These are phyloP conservation scores for Percopsis omiscomaycus DNA, from an alignment of 2,797 vertebrate species.

Conservation along the genomic window DNA sequence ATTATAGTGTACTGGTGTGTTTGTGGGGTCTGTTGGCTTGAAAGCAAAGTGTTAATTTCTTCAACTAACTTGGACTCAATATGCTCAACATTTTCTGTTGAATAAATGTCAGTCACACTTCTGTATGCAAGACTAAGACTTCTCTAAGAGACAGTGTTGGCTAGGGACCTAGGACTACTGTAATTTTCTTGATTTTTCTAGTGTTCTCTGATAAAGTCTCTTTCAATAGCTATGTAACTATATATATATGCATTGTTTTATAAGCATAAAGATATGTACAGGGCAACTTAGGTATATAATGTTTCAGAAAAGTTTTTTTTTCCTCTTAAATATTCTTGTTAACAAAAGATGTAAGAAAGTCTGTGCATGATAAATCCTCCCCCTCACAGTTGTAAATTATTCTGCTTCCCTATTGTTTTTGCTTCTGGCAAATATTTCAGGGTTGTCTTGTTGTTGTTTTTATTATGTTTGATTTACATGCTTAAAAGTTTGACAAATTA, in stretches of 20 bases:
- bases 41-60: constrained; percentile 2
- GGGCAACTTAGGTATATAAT: constrained; percentile 92
- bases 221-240: constrained; percentile 72
- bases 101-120: constrained; percentile 56
- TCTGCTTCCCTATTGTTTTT: constrained; percentile 81
- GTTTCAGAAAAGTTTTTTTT: constrained; percentile 78
- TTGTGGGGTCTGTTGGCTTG: too few relatives aligned
- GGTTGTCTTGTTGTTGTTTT: constrained; percentile 58
- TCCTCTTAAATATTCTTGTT: constrained; percentile 87
- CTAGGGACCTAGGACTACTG: constrained; percentile 87
- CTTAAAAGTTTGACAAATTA: constrained; percentile 37
- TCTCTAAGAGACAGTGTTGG: constrained; percentile 80
- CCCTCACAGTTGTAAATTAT: constrained; percentile 93
- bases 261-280: constrained; percentile 85
- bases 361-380: constrained; percentile 85
- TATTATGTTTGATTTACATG: constrained; percentile 61
- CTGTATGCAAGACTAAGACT: constrained; percentile 75
- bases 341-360: constrained; percentile 99
- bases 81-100: too few relatives aligned
- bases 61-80: constrained; percentile 6
- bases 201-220: constrained; percentile 75
- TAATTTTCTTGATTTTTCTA: constrained; percentile 47
- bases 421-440: constrained; percentile 87
- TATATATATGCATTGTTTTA: constrained; percentile 88
- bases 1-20: too few relatives aligned